Conservation (phyloP, 2,888 invertebrate species). For the Chironomus riparius region DNA sequence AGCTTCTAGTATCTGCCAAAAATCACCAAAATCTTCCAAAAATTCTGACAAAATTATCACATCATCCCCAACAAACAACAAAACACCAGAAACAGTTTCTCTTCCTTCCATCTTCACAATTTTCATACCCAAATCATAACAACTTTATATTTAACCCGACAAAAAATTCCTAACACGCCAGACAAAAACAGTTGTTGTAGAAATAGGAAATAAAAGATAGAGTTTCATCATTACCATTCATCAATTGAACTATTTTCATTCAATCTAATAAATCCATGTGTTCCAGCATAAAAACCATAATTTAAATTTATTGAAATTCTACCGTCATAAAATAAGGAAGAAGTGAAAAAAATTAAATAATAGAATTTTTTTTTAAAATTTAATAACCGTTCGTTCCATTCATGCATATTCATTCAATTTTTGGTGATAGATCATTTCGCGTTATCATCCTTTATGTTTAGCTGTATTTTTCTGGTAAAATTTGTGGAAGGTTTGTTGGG, state of each 20-base stretch:
- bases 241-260: not conserved
- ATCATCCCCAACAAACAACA: too few relatives aligned
- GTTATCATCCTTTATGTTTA: slow-evolving; percentile 3
- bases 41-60: too few relatives aligned
- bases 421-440: not conserved
- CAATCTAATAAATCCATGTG: not conserved
- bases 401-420: not conserved
- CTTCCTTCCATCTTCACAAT: not conserved
- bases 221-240: slow-evolving; percentile 1
- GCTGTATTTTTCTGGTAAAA: not conserved
- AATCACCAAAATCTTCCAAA: too few relatives aligned
- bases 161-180: not conserved
- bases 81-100: too few relatives aligned
- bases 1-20: too few relatives aligned
- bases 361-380: not conserved
- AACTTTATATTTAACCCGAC: not conserved
- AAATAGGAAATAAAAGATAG: slow-evolving; percentile 22
- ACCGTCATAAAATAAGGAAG: slow-evolving; percentile 1
- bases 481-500: not conserved
- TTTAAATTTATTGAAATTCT: slow-evolving; percentile 11
- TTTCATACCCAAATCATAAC: not conserved
- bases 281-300: not conserved
- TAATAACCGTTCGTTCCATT: slow-evolving; percentile 12
- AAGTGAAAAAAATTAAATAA: not conserved
- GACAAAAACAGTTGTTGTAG: not conserved